These are phyloP conservation scores for Poeciliopsis turneri DNA, from an alignment of 2,797 vertebrate genomes.

Conservation along the genomic window DNA sequence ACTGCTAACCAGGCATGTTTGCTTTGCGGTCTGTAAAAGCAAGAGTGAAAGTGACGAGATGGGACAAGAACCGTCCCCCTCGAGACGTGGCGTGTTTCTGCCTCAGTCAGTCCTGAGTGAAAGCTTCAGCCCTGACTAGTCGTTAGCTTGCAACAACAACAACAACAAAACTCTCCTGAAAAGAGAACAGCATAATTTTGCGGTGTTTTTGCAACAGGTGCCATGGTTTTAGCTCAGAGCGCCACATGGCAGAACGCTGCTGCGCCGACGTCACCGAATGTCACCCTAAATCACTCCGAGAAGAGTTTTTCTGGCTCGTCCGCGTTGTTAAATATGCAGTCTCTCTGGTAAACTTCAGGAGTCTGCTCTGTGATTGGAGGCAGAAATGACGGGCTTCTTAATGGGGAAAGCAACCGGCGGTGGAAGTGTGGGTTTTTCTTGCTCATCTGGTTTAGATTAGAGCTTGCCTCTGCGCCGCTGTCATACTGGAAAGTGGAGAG, in stretches of 20 bases:
- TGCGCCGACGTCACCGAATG: conserved; percentile 39
- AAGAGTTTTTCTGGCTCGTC: conserved; percentile 57
- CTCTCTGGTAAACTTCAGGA: conserved; percentile 70
- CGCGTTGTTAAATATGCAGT: conserved; percentile 64
- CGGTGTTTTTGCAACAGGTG: conserved; percentile 61
- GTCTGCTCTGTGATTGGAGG: conserved; percentile 62
- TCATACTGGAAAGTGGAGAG: conserved; percentile 58
- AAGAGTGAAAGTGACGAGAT: conserved; percentile 64
- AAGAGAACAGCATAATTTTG: conserved; percentile 29
- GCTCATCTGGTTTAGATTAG: conserved; percentile 82
- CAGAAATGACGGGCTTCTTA: conserved; percentile 66
- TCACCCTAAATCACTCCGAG: conserved; percentile 68
- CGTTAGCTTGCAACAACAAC: conserved; percentile 18
- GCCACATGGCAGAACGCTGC: conserved; percentile 48
- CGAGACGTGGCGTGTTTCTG: conserved; percentile 60
- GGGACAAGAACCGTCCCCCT: conserved; percentile 51
- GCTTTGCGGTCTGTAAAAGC: conserved; percentile 43
- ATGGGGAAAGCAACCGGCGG: conserved; percentile 65
- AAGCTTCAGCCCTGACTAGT: conserved; percentile 62
- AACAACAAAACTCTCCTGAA: conserved; percentile 23
- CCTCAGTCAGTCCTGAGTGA: conserved; percentile 54
- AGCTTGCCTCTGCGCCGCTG: conserved; percentile 61
- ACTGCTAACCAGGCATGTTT: conserved; percentile 27
- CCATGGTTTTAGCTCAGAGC: conserved; percentile 29
- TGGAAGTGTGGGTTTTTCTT: conserved; percentile 73